Conservation (phyloP, 1,140 invertebrate genomes). For the Triops cancriformis region DNA sequence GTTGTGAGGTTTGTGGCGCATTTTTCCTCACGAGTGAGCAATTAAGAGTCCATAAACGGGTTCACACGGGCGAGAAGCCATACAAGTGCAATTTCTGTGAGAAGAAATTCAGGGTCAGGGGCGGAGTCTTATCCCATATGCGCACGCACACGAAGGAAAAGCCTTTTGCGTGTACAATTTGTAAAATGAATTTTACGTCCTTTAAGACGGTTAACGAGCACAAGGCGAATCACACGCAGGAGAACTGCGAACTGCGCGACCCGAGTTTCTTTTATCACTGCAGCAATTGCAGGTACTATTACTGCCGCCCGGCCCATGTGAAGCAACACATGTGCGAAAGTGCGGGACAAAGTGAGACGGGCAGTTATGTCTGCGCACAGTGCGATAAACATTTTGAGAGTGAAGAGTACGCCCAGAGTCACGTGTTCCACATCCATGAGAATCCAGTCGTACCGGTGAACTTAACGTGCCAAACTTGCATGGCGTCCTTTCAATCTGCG, state of each 20-base stretch:
- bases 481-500: neutral
- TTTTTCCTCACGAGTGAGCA: neutral
- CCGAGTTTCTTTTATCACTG: neutral
- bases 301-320: neutral
- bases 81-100: slow-evolving; percentile 31
- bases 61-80: slow-evolving; percentile 32
- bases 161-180: slow-evolving; percentile 30
- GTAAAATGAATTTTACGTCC: slow-evolving; percentile 30
- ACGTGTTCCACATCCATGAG: neutral
- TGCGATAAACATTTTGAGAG: neutral
- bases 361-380: neutral
- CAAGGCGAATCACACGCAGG: neutral
- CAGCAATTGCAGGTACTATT: neutral
- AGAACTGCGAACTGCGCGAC: neutral
- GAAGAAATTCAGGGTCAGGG: slow-evolving; percentile 27
- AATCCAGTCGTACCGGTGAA: neutral
- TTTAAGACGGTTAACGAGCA: neutral
- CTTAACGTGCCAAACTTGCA: neutral
- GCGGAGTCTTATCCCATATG: neutral
- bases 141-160: slow-evolving; percentile 31
- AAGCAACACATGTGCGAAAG: neutral
- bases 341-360: neutral
- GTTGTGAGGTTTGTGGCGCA: neutral
- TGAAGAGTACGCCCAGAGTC: neutral
- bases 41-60: neutral